Evolutionary conservation across 92 coral and sea anemone species (phyloP).

Genomic region (Pocillopora grandis): DNA sequence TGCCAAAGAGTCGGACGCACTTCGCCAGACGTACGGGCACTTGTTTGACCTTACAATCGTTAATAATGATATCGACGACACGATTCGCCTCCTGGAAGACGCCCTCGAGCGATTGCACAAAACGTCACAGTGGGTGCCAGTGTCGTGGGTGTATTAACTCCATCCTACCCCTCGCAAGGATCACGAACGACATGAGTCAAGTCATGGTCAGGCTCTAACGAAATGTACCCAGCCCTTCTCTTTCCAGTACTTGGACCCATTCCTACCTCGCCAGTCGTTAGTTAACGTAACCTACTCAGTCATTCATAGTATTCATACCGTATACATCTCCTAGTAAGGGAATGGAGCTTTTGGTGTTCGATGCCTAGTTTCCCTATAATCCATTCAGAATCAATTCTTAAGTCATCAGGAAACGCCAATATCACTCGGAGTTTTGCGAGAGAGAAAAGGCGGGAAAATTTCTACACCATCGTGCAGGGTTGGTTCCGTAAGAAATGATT

Average conservation of each 20-base stretch:
- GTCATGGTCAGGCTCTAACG: not conserved
- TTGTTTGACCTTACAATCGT: conserved; percentile 94
- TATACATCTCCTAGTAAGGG: not conserved
- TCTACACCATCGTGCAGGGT: no score
- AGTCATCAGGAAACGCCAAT: not conserved
- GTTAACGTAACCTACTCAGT: conserved; percentile 2
- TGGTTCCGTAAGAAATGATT: no score
- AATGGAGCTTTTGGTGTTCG: not conserved
- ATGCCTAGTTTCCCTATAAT: not conserved
- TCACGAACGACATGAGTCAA: conserved; percentile 6
- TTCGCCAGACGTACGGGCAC: conserved; percentile 85
- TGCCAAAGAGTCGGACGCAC: conserved; percentile 91
- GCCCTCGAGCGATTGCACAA: conserved; percentile 73
- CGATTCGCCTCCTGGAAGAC: conserved; percentile 81
- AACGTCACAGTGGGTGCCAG: conserved; percentile 95
- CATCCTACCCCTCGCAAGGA: conserved; percentile 4
- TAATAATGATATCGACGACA: conserved; percentile 96
- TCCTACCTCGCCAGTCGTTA: conserved; percentile 3
- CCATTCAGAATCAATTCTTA: not conserved
- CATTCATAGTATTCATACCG: not conserved
- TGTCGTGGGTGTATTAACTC: conserved; percentile 90
- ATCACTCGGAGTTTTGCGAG: not conserved
- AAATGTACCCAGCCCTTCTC: not conserved
- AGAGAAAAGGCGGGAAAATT: not conserved
- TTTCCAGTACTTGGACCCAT: not conserved